These are phyloP conservation scores for Choloepus didactylus DNA, from an alignment of 2,797 vertebrate genomes.

Conservation along the genomic window DNA sequence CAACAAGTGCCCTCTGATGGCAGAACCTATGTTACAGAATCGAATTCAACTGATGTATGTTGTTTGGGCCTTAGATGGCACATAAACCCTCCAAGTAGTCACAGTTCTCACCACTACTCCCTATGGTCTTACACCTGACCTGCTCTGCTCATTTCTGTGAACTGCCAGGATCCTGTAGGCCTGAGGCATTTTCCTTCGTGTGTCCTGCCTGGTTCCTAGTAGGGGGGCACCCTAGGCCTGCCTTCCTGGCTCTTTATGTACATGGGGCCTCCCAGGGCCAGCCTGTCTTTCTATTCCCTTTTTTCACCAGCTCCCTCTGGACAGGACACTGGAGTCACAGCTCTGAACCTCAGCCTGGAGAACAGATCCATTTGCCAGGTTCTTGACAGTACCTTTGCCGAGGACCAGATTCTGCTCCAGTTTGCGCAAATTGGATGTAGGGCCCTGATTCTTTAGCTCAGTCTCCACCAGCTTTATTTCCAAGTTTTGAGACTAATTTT, in stretches of 20 bases:
- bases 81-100: not conserved
- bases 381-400: not conserved
- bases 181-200: not conserved
- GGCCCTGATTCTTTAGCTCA: not conserved
- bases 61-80: not conserved
- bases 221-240: not conserved
- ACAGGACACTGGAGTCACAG: not conserved
- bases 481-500: not conserved
- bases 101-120: not conserved
- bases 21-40: not conserved
- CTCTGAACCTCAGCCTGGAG: not conserved
- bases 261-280: not conserved
- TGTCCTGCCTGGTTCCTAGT: not conserved
- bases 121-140: not conserved
- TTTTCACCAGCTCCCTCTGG: not conserved
- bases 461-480: not conserved
- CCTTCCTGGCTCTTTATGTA: not conserved
- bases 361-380: not conserved
- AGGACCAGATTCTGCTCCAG: not conserved
- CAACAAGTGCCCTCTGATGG: slow-evolving; percentile 66
- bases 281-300: not conserved
- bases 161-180: not conserved
- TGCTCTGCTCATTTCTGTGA: not conserved
- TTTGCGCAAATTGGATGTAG: not conserved
- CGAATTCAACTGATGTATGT: not conserved